These are phyloP conservation scores for Henricia sp. DNA, from an alignment of 53 echinoderm and acorn worm species.

Conservation along the genomic window DNA sequence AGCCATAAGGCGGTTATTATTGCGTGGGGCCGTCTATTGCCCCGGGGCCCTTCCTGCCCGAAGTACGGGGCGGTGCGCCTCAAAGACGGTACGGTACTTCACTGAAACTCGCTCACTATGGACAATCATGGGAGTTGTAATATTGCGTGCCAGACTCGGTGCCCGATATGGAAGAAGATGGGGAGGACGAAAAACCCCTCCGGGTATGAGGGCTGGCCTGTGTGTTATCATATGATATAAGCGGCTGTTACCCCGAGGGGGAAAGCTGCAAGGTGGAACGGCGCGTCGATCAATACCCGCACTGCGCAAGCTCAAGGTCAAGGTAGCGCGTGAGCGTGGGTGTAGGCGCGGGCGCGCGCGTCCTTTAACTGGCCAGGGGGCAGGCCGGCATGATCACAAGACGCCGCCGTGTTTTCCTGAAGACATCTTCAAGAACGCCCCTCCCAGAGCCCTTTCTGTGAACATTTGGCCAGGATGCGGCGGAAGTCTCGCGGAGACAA, in stretches of 20 bases:
- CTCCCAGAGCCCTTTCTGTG: background rate
- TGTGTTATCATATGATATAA: conserved; percentile 24
- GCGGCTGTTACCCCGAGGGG: background rate
- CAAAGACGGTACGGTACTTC: conserved; percentile 9
- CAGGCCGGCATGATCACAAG: background rate
- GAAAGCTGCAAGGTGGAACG: conserved; percentile 30
- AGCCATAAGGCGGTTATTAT: background rate
- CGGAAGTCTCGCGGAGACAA: conserved; percentile 4
- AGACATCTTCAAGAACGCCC: background rate
- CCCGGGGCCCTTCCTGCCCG: background rate
- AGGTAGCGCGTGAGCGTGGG: background rate
- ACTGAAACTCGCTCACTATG: background rate
- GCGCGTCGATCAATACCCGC: conserved; percentile 36
- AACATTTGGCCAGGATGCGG: background rate
- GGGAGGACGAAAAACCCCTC: background rate
- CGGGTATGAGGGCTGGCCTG: background rate
- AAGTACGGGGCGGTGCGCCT: background rate
- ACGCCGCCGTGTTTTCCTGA: conserved; percentile 33
- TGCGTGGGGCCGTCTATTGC: background rate
- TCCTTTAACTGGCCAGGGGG: background rate
- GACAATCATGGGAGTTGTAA: conserved; percentile 29
- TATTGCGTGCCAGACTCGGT: conserved; percentile 39
- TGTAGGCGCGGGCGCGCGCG: background rate
- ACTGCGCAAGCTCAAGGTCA: conserved; percentile 37
- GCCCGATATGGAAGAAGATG: background rate